Percentiles rank a stretch among this genome's conserved stretches.
Conservation (phyloP, 1,140 invertebrate species). For the Ceratina australensis region DNA sequence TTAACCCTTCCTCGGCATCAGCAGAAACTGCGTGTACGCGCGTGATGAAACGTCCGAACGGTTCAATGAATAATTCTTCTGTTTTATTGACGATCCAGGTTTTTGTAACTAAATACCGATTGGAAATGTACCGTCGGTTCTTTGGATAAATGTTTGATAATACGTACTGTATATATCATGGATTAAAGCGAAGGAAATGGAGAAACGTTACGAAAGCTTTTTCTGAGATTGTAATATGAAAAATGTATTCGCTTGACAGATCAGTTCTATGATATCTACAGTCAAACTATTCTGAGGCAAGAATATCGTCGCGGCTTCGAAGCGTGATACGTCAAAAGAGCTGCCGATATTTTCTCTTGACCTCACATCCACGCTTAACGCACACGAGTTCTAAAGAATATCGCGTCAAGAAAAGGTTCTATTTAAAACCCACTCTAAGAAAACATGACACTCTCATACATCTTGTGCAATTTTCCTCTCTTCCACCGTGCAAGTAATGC, state of each 20-base stretch:
- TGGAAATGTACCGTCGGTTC: not conserved
- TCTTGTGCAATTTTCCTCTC: not conserved
- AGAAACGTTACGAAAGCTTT: not conserved
- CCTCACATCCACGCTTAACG: not conserved
- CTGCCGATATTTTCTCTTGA: slow-evolving; percentile 6
- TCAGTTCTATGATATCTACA: not conserved
- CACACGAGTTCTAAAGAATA: not conserved
- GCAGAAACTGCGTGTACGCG: slow-evolving; percentile 23
- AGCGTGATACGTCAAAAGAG: not conserved
- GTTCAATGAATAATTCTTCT: not conserved
- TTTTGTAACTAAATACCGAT: no score
- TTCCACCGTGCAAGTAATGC: not conserved
- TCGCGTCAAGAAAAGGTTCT: not conserved
- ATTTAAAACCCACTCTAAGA: not conserved
- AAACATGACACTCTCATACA: not conserved
- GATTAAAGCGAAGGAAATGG: not conserved
- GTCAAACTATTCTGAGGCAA: not conserved
- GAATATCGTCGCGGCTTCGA: not conserved
- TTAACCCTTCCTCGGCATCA: slow-evolving; percentile 43
- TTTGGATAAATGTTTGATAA: no score
- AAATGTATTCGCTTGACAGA: not conserved
- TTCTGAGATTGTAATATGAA: no score
- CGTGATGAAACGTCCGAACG: not conserved
- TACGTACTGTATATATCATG: no score
- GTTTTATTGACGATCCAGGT: not conserved